A percentile compares a stretch with the other conserved stretches of the same genome.
phyloP scores from a whole-genome alignment of 2,888 invertebrate species.

The Neoitamus cyanurus region DNA sequence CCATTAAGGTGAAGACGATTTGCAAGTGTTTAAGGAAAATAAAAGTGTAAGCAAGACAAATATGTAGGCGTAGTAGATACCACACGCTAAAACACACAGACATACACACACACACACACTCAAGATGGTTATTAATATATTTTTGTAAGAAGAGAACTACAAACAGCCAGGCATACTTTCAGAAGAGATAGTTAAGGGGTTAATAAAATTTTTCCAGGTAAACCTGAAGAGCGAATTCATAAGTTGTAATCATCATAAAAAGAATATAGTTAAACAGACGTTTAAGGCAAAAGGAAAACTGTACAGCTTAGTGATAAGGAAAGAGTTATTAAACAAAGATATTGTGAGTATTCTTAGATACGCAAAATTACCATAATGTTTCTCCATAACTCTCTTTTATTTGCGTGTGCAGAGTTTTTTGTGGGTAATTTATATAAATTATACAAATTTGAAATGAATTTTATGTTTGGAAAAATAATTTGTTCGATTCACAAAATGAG shows the following conservation, averaged over 20 bases:
- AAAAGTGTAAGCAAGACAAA: background rate
- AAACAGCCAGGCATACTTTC: background rate
- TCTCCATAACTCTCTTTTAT: background rate
- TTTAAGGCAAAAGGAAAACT: slow-evolving; percentile 3
- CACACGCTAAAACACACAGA: background rate
- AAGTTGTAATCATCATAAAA: background rate
- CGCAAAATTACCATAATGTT: slow-evolving; percentile 23
- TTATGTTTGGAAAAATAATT: too few relatives aligned
- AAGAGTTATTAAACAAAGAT: slow-evolving; percentile 11
- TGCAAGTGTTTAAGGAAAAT: background rate
- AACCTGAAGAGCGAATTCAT: background rate
- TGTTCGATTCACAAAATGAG: too few relatives aligned
- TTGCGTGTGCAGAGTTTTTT: background rate
- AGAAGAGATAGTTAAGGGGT: background rate
- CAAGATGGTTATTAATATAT: slow-evolving; percentile 18
- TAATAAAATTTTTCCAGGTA: background rate
- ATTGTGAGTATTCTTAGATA: slow-evolving; percentile 22
- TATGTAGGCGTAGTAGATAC: background rate
- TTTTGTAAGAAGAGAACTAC: slow-evolving; percentile 32
- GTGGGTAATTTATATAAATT: background rate
- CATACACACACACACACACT: background rate
- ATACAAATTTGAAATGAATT: background rate
- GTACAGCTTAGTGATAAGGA: slow-evolving; percentile 34
- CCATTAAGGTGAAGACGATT: background rate
- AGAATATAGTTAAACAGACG: background rate